Evolutionary conservation across 2,888 invertebrate genomes (phyloP).

Genomic region (Acanthopleura granulata): DNA sequence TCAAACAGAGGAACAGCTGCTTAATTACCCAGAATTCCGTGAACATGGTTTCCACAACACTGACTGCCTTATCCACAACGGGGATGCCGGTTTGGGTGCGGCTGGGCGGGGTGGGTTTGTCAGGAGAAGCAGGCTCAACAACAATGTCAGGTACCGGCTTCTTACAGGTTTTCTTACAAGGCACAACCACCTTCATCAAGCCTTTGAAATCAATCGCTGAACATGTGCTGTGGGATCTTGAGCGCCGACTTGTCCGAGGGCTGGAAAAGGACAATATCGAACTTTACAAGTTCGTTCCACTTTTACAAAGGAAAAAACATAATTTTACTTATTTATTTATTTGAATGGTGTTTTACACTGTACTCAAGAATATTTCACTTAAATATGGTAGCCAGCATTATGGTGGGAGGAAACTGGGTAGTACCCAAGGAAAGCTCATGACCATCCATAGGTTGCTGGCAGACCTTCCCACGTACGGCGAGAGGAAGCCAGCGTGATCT

Average conservation of each 20-base stretch:
- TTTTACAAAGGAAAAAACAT: too few species aligned
- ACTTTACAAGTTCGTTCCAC: too few species aligned
- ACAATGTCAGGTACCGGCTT: slow-evolving; percentile 10
- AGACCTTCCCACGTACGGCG: too few species aligned
- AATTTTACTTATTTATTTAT: too few species aligned
- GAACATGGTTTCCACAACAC: slow-evolving; percentile 3
- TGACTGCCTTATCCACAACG: slow-evolving; percentile 10
- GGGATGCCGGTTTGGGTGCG: slow-evolving; percentile 1
- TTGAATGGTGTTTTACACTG: too few species aligned
- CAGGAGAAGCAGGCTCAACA: slow-evolving; percentile 6
- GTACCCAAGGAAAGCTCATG: too few species aligned
- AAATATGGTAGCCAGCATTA: too few species aligned
- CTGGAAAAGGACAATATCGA: background rate
- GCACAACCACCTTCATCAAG: background rate
- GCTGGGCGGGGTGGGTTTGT: background rate
- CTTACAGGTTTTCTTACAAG: background rate
- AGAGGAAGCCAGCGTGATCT: too few species aligned
- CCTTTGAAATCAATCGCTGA: background rate
- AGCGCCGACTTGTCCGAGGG: background rate
- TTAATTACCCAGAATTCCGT: slow-evolving; percentile 3
- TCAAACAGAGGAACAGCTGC: too few species aligned
- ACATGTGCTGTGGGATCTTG: background rate
- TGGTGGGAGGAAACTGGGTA: too few species aligned
- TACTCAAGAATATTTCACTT: too few species aligned
- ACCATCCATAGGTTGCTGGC: too few species aligned